Conservation (phyloP, 2,888 invertebrate species). For the Dasysyrphus tricinctus region DNA sequence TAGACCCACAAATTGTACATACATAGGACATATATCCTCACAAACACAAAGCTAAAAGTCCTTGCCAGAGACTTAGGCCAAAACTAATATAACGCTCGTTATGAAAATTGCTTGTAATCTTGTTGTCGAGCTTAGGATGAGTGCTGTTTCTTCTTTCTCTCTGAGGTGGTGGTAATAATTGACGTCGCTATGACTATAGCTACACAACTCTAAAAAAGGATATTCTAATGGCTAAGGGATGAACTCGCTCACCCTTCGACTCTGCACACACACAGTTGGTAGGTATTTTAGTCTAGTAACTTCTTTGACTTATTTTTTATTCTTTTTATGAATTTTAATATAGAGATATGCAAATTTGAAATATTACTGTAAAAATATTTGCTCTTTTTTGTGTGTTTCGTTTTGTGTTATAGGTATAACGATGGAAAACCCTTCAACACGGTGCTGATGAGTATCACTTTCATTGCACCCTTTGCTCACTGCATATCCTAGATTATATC, state of each 20-base stretch:
- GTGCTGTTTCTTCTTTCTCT: conserved; percentile 38
- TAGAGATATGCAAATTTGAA: conserved; percentile 70
- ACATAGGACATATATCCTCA: neutral
- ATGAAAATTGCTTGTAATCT: conserved; percentile 76
- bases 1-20: neutral
- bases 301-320: conserved; percentile 75
- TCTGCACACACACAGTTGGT: neutral
- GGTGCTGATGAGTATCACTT: conserved; percentile 71
- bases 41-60: conserved; percentile 43
- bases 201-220: neutral
- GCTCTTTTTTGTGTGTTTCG: conserved; percentile 56
- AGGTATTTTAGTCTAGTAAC: conserved; percentile 31
- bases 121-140: conserved; percentile 61
- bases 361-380: conserved; percentile 70
- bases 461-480: conserved; percentile 41
- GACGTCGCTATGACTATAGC: conserved; percentile 48
- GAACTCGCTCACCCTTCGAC: conserved; percentile 20
- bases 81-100: conserved; percentile 75
- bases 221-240: conserved; percentile 59
- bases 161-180: conserved; percentile 72
- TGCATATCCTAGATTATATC: neutral
- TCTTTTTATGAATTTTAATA: conserved; percentile 76
- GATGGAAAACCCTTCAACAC: conserved; percentile 61
- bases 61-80: conserved; percentile 73
- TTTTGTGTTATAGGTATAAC: neutral